Percentiles rank a stretch among this genome's conserved stretches.
These are phyloP conservation scores for Catocala sponsa DNA, from an alignment of 2,888 invertebrate species.

Conservation along the genomic window DNA sequence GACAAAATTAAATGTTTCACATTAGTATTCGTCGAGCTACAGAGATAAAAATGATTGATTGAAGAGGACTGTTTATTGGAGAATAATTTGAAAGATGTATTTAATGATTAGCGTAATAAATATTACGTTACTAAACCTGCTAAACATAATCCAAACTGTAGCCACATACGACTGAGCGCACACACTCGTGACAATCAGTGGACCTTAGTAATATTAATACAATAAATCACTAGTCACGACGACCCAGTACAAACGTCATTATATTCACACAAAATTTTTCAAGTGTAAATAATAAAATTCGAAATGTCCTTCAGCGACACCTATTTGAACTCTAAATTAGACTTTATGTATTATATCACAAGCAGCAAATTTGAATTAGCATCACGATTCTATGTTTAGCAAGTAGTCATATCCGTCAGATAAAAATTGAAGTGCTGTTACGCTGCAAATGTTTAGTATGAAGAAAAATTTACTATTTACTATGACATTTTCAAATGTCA, in stretches of 20 bases:
- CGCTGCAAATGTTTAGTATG: slow-evolving; percentile 1
- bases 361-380: slow-evolving; percentile 21
- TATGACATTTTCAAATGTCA: background rate
- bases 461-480: no score
- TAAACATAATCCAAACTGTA: slow-evolving; percentile 37
- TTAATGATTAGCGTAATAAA: slow-evolving; percentile 18
- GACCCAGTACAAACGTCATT: slow-evolving; percentile 49
- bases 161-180: slow-evolving; percentile 22
- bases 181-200: slow-evolving; percentile 29
- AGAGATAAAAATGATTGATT: slow-evolving; percentile 36
- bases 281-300: slow-evolving; percentile 47
- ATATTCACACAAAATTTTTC: slow-evolving; percentile 46
- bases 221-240: slow-evolving; percentile 54
- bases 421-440: slow-evolving; percentile 13
- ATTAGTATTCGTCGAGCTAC: slow-evolving; percentile 35
- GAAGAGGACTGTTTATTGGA: background rate
- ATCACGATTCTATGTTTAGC: slow-evolving; percentile 18
- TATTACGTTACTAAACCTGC: slow-evolving; percentile 18
- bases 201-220: slow-evolving; percentile 17
- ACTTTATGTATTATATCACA: slow-evolving; percentile 24
- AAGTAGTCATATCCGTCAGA: slow-evolving; percentile 27
- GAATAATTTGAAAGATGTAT: slow-evolving; percentile 6
- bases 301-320: slow-evolving; percentile 42
- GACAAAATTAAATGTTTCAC: slow-evolving; percentile 36
- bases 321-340: slow-evolving; percentile 32